Evolutionary conservation across 1,140 invertebrate species (phyloP).

Genomic region (Drosophila grimshawi): DNA sequence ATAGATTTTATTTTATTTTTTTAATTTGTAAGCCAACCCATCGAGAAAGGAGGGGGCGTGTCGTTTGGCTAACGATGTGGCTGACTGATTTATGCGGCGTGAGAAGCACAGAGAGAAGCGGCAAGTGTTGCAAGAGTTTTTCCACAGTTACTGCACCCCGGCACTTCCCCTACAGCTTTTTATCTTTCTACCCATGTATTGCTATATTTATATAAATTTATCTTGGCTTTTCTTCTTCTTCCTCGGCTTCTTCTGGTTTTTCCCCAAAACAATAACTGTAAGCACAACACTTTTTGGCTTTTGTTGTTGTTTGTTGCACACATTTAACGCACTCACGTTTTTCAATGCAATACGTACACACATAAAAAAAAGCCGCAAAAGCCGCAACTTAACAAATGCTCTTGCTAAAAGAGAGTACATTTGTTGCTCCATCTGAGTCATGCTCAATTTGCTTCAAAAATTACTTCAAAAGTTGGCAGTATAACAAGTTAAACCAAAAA

Average conservation of each 20-base stretch:
- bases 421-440: background rate
- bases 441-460: background rate
- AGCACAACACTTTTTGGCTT: conserved; percentile 44
- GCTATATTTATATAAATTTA: background rate
- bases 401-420: background rate
- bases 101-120: conserved; percentile 35
- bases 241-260: background rate
- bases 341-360: conserved; percentile 71
- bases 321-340: conserved; percentile 80
- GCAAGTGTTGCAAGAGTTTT: conserved; percentile 18
- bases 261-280: conserved; percentile 36
- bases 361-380: conserved; percentile 36
- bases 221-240: conserved; percentile 3
- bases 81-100: conserved; percentile 41
- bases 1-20: conserved; percentile 40
- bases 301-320: conserved; percentile 32
- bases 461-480: background rate
- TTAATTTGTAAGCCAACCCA: background rate
- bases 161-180: too few species aligned
- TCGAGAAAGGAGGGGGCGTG: conserved; percentile 14
- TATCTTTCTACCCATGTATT: too few species aligned
- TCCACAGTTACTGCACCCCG: background rate
- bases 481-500: background rate
- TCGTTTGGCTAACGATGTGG: conserved; percentile 48
- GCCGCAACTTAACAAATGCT: conserved; percentile 23